Evolutionary conservation across 2,113 vertebrate species (phyloP), one percentile per base, ranked within the genome.

Genomic region (Pseudolaguvia tuberculata): DNA sequence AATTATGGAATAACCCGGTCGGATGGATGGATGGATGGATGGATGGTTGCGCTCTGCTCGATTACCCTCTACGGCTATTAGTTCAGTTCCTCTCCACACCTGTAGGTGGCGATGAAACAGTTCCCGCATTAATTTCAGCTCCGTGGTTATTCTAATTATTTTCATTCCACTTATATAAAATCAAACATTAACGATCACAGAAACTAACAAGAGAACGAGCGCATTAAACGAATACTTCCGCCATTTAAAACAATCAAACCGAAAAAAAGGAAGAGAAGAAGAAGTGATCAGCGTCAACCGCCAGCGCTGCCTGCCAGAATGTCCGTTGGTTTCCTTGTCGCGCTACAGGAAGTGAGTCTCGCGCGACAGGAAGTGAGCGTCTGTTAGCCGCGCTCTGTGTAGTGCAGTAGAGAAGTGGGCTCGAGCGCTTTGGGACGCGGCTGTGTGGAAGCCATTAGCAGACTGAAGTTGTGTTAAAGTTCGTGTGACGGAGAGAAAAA

Each of bases 381-480:
- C n/a, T n/a, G 2, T 13, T 8, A 21, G 13, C 0, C n/a, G 2
- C 42, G 35, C 70, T 45, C 70, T 59, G 50, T 2, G 0, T 31
- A 59, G 70, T 48, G 55, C 39, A 58, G 42, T 72, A 3, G 0
- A 6, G 7, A 1, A 31, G 1, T 4, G 2, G 1, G 0, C 7
- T 1, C 1, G 6, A 0, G 1, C 5, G 39, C 5, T 72, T 72
- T 48, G 18, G 55, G 42, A 50, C 12, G 27, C 23, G 7, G 63
- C 45, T 50, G 20, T 17, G 70, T 3, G 15, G 42, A 59, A 53
- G 21, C 23, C 21, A 67, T 21, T 48, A 66, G 62, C 62, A 13
- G 39, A 50, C 45, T 15, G 27, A 72, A 72, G 70, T 72, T 59
- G 55, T 15, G 21, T 29, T 72, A 72, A 72, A 72, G 70, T 72